phyloP scores from a whole-genome alignment of 1,140 invertebrate genomes.

The Ladona fulva region DNA sequence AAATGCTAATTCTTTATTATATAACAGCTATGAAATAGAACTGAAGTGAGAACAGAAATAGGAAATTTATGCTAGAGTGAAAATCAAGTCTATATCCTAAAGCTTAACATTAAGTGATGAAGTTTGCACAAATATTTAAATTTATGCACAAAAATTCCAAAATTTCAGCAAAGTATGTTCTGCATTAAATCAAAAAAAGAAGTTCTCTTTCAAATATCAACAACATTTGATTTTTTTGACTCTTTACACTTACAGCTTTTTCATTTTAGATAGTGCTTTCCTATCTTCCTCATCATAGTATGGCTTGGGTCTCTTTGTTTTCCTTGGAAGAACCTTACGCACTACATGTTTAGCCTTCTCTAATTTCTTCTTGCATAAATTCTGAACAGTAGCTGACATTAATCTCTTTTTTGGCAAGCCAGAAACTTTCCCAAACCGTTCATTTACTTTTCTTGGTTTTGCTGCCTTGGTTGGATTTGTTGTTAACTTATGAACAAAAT shows the following conservation, averaged over 20 bases:
- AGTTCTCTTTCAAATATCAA: not conserved
- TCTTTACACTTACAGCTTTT: slow-evolving; percentile 43
- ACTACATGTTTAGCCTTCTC: slow-evolving; percentile 26
- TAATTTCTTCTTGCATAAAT: slow-evolving; percentile 25
- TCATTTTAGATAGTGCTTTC: slow-evolving; percentile 53
- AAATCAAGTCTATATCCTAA: no score
- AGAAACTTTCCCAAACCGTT: slow-evolving; percentile 29
- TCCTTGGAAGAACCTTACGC: slow-evolving; percentile 31
- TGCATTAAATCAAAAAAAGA: no score
- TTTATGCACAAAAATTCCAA: no score
- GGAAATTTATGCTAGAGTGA: no score
- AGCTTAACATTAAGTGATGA: no score
- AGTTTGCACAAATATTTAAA: no score
- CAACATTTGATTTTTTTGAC: slow-evolving; percentile 29
- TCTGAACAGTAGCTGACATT: slow-evolving; percentile 23
- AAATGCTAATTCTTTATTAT: no score
- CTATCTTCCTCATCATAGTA: slow-evolving; percentile 58
- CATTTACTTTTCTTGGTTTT: slow-evolving; percentile 24
- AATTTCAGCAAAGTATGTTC: no score
- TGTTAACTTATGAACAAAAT: no score
- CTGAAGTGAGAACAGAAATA: no score
- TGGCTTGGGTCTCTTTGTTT: slow-evolving; percentile 25
- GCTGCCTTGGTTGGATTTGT: no score
- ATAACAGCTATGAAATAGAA: no score
- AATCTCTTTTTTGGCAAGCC: slow-evolving; percentile 27